Evolutionary conservation across 2,797 vertebrate species (phyloP).

Genomic region (Arctocebus calabarensis): DNA sequence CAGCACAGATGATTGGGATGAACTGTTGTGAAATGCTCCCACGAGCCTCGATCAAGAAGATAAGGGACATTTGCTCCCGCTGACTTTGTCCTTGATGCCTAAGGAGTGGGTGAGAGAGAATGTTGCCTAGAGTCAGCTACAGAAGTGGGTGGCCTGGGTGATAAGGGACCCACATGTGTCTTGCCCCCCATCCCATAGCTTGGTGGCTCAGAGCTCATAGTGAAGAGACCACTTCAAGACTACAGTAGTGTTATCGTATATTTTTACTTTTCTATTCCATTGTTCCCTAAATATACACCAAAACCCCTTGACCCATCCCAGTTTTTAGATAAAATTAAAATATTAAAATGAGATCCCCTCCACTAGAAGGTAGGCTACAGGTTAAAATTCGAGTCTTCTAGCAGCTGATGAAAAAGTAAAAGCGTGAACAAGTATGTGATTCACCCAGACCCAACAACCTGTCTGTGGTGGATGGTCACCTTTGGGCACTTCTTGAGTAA

Average conservation of each 20-base stretch:
- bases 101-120: neutral
- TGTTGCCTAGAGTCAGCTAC: neutral
- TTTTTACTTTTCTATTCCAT: neutral
- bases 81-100: neutral
- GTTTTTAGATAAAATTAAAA: neutral
- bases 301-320: neutral
- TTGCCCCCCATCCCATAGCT: fast-evolving
- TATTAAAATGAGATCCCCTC: neutral
- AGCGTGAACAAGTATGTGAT: neutral
- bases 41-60: neutral
- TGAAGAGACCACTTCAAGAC: neutral
- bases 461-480: neutral
- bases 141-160: neutral
- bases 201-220: neutral
- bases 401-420: neutral
- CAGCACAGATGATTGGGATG: neutral
- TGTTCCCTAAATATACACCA: fast-evolving
- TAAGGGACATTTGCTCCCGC: neutral
- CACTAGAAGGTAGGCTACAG: neutral
- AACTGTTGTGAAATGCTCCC: neutral
- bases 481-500: neutral
- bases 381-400: neutral
- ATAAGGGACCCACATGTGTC: fast-evolving
- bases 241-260: neutral
- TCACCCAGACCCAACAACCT: neutral